Base-by-base conservation (phyloP, 2,113 vertebrate species). In the Sula dactylatra region DNA sequence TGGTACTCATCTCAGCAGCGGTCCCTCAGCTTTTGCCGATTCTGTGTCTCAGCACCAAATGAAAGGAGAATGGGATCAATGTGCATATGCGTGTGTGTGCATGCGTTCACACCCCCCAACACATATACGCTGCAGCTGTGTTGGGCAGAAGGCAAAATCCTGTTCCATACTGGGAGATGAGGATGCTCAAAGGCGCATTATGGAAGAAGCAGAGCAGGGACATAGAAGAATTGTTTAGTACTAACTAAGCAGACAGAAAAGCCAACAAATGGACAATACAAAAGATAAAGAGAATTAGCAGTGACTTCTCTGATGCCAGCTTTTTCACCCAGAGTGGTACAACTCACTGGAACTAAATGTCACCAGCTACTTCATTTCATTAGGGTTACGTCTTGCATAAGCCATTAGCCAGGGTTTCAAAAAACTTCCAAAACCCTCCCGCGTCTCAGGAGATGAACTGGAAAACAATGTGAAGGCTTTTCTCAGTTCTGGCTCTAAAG, bases 91-190 rank as follows among this genome's bases (percentile, higher is more conserved):
- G 8, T 45, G 18, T 19, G 17, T 24, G 21, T 27, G 10, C 5
- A 12, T 10, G 24, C 2, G 5, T 40, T 62, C 69, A n/a, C 20
- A n/a, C 3, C 5, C 20, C 61, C 27, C 27, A 16, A 14, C 42
- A 34, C 20, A 19, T 12, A 16, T 8, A 18, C 10, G 20, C 29
- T 32, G 18, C 19, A 69, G 5, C 26, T 0, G 0, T 10, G 16
- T 2, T 47, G 25, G 42, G 74, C 64, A 67, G 64, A 44, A 76
- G 58, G 50, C 47, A 88, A 77, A 95, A 82, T 16, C 29, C 45
- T 72, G 27, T 64, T 77, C 79, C 45, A 19, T 9, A 27, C 26
- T 8, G 36, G 42, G 18, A 82, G 49, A 45, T 59, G 42, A 42
- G 3, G 27, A 36, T 36, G 34, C 42, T 85, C 25, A 32, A 50